Evolutionary conservation across 2,113 vertebrate genomes (phyloP).

Genomic region (Anguilla rostrata): DNA sequence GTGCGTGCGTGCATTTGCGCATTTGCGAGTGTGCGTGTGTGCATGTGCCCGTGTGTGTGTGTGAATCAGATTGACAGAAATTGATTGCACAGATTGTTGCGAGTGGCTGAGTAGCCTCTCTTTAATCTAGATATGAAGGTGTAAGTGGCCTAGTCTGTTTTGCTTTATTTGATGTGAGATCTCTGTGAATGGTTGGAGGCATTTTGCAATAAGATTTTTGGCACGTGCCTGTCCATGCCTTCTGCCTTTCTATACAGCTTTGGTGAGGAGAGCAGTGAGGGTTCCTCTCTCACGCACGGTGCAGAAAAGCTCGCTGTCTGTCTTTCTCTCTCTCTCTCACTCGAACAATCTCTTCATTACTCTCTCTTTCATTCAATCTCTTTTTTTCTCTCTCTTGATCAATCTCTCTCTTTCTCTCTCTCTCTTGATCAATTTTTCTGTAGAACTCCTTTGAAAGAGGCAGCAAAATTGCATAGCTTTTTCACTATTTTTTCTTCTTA

Average conservation of each 20-base stretch:
- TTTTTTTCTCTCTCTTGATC: background rate
- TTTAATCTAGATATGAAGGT: constrained; percentile 1
- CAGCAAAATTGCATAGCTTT: background rate
- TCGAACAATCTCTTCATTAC: background rate
- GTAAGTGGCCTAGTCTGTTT: background rate
- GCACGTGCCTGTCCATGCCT: background rate
- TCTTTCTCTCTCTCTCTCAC: background rate
- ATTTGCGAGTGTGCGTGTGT: too few species aligned
- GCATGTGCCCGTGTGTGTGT: background rate
- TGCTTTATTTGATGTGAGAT: constrained; percentile 3
- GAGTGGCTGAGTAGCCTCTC: background rate
- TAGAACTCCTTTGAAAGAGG: background rate
- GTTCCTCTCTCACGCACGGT: constrained; percentile 8
- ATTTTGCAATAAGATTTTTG: constrained; percentile 16
- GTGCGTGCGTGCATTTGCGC: background rate
- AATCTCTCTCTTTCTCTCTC: background rate
- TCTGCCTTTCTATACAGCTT: background rate
- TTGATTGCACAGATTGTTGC: constrained; percentile 8
- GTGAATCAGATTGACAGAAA: constrained; percentile 19
- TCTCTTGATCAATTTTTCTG: too few species aligned
- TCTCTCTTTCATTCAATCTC: background rate
- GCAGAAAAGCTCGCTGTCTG: background rate
- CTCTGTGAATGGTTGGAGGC: background rate
- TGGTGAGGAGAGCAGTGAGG: background rate
- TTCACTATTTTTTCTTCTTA: background rate